phyloP scores from a whole-genome alignment of 2,113 vertebrate species.

The Sciurus niger region DNA sequence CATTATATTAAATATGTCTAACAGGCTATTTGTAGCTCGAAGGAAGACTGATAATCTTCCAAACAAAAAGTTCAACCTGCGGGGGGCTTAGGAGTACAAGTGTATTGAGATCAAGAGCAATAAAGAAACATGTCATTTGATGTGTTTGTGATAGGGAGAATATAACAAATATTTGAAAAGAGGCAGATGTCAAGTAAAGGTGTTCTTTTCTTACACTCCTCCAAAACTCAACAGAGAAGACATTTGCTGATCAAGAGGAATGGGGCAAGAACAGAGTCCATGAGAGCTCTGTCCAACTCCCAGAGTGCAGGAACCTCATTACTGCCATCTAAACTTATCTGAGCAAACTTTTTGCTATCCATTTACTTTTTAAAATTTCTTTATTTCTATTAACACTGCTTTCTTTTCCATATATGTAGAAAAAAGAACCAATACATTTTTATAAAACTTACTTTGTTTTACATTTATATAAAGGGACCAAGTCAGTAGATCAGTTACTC shows the following conservation, averaged over 20 bases:
- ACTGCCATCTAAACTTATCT: neutral
- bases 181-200: neutral
- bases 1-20: neutral
- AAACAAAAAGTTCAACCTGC: neutral
- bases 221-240: neutral
- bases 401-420: neutral
- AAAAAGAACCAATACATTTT: neutral
- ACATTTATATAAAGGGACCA: neutral
- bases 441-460: neutral
- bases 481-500: neutral
- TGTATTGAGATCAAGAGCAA: neutral
- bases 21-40: neutral
- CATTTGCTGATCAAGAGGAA: neutral
- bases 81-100: neutral
- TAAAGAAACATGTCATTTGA: neutral
- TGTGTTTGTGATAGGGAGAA: neutral
- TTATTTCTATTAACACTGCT: neutral
- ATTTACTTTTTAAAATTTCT: neutral
- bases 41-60: neutral
- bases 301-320: neutral
- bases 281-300: neutral
- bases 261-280: neutral
- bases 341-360: neutral
- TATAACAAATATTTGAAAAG: neutral
- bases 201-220: neutral